phyloP scores from a whole-genome alignment of 1,140 invertebrate species.

The Colletes latitarsis region DNA sequence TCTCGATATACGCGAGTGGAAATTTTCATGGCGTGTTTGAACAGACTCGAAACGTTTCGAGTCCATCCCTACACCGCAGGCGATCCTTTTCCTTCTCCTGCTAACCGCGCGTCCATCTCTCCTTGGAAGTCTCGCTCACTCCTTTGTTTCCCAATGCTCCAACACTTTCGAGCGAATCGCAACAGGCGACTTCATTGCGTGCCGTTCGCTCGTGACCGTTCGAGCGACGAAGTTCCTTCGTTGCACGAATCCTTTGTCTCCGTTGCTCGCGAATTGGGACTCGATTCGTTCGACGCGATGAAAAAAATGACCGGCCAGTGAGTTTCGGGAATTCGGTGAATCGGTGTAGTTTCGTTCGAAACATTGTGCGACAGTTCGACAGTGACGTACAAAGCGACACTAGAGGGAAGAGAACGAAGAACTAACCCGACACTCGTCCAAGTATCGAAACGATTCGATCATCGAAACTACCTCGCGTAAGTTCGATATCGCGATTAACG shows the following conservation, averaged over 20 bases:
- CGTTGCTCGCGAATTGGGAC: background rate
- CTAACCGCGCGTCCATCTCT: slow-evolving; percentile 20
- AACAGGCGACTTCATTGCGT: slow-evolving; percentile 53
- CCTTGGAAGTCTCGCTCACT: slow-evolving; percentile 27
- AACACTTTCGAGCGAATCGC: slow-evolving; percentile 58
- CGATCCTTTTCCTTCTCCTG: slow-evolving; percentile 28
- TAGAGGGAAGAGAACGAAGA: background rate
- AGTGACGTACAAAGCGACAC: background rate
- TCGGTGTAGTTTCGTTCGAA: too few relatives aligned
- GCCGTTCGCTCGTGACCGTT: slow-evolving; percentile 44
- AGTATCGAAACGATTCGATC: background rate
- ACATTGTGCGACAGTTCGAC: background rate
- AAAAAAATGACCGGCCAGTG: background rate
- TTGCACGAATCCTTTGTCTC: slow-evolving; percentile 16
- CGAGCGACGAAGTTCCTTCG: slow-evolving; percentile 33
- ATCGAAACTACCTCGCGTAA: background rate
- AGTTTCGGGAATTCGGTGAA: background rate
- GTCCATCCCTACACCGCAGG: slow-evolving; percentile 13
- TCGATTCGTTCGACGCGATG: background rate
- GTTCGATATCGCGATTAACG: background rate
- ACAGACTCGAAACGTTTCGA: background rate
- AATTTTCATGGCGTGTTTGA: background rate
- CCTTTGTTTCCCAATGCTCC: slow-evolving; percentile 55
- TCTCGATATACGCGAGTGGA: too few relatives aligned
- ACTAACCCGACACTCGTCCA: background rate